Conservation (phyloP, 2,797 vertebrate genomes). For the Sebastes itinus region DNA sequence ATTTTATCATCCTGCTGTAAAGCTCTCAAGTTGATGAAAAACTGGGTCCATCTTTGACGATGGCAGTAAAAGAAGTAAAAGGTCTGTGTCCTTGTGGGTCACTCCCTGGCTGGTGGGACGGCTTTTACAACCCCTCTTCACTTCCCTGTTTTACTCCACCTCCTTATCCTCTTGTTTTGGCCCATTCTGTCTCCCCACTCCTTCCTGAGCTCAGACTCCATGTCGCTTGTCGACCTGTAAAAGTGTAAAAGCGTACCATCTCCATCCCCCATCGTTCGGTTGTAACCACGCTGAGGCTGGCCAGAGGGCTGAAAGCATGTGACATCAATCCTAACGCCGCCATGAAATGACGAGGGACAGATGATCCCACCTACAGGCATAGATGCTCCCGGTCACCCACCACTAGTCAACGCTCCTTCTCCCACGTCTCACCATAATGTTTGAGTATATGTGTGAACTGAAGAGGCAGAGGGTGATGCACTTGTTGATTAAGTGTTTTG, state of each 20-base stretch:
- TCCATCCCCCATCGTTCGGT: slow-evolving; percentile 2
- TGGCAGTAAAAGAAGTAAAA: slow-evolving; percentile 42
- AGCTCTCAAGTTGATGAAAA: slow-evolving; percentile 66
- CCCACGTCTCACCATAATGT: background rate
- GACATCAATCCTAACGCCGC: slow-evolving; percentile 24
- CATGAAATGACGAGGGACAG: slow-evolving; percentile 23
- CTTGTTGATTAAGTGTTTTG: slow-evolving; percentile 28
- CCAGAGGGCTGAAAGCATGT: background rate
- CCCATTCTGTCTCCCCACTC: background rate
- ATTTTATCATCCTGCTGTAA: slow-evolving; percentile 57
- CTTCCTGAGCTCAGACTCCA: slow-evolving; percentile 3
- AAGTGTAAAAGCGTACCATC: slow-evolving; percentile 14
- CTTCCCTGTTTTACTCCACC: background rate
- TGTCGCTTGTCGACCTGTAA: slow-evolving; percentile 40
- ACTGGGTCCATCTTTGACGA: slow-evolving; percentile 40
- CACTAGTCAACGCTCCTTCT: background rate
- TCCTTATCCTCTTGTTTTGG: background rate
- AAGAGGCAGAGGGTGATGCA: background rate
- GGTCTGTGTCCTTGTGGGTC: slow-evolving; percentile 40
- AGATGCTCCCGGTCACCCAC: background rate
- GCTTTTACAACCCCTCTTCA: slow-evolving; percentile 18
- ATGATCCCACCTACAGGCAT: slow-evolving; percentile 22
- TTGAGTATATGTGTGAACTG: background rate
- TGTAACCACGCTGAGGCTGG: slow-evolving; percentile 27
- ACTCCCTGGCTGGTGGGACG: background rate